phyloP scores from a whole-genome alignment of 2,888 invertebrate genomes.

The Phlogophora meticulosa region DNA sequence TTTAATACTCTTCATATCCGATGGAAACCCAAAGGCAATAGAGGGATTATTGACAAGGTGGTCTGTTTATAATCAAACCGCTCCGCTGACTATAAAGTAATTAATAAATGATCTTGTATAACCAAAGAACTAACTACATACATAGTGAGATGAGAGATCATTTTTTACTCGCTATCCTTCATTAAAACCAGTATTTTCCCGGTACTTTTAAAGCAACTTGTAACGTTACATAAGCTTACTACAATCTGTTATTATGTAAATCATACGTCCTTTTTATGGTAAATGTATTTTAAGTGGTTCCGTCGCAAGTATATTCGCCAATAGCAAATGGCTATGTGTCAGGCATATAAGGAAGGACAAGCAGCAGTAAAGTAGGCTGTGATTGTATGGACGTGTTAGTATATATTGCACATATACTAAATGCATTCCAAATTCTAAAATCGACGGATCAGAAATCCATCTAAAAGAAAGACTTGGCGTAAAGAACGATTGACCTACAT shows the following conservation, averaged over 20 bases:
- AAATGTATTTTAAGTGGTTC: conserved; percentile 32
- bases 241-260: conserved; percentile 55
- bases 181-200: conserved; percentile 39
- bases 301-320: conserved; percentile 14
- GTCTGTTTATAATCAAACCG: not conserved
- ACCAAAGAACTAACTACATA: not conserved
- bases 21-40: not conserved
- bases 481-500: too few relatives aligned
- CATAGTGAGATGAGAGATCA: conserved; percentile 5
- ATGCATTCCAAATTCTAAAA: not conserved
- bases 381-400: not conserved
- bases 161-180: conserved; percentile 29
- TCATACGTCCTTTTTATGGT: conserved; percentile 41
- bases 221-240: conserved; percentile 45
- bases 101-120: conserved; percentile 4
- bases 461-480: too few relatives aligned
- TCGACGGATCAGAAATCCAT: not conserved
- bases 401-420: not conserved
- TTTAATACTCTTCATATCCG: too few relatives aligned
- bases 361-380: not conserved
- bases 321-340: conserved; percentile 11
- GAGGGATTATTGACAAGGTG: not conserved
- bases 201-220: conserved; percentile 28
- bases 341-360: conserved; percentile 14
- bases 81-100: too few relatives aligned